phyloP scores from a whole-genome alignment of 2,888 invertebrate genomes.

The Drosophila subsilvestris region DNA sequence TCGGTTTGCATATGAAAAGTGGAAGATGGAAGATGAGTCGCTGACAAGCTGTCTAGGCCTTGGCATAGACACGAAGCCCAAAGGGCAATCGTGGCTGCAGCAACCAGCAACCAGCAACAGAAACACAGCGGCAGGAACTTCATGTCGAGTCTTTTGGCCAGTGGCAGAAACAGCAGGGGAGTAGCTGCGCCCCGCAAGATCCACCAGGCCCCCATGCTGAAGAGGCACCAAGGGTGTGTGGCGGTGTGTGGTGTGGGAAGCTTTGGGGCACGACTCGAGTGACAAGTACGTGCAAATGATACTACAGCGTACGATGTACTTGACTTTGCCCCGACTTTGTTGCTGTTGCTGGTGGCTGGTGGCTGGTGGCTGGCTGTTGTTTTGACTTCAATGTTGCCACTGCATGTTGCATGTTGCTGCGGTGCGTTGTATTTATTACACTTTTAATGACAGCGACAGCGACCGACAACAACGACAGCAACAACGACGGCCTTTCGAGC shows the following conservation, averaged over 20 bases:
- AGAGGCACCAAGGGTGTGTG: neutral
- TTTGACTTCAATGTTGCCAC: slow-evolving; percentile 18
- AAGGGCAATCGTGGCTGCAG: slow-evolving; percentile 39
- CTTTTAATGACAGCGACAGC: slow-evolving; percentile 66
- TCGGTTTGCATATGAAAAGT: neutral
- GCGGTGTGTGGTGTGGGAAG: slow-evolving; percentile 9
- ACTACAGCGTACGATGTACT: slow-evolving; percentile 76
- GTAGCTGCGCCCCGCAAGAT: neutral
- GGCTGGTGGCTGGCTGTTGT: slow-evolving; percentile 8
- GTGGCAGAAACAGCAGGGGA: slow-evolving; percentile 27
- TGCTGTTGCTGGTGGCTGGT: slow-evolving; percentile 32
- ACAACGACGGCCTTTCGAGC: slow-evolving; percentile 1
- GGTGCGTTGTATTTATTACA: slow-evolving; percentile 74
- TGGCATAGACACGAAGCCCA: slow-evolving; percentile 40
- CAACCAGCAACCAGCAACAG: slow-evolving; percentile 16
- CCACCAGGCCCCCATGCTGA: neutral
- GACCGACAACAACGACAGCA: slow-evolving; percentile 45
- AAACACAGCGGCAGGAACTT: slow-evolving; percentile 1
- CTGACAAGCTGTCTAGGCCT: slow-evolving; percentile 49
- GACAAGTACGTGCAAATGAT: slow-evolving; percentile 81
- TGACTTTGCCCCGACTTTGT: slow-evolving; percentile 51
- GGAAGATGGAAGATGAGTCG: slow-evolving; percentile 10
- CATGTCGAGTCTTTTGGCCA: neutral
- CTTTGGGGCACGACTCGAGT: slow-evolving; percentile 49
- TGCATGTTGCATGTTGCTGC: slow-evolving; percentile 34